Percentiles rank a stretch among this genome's conserved stretches.
Evolutionary conservation across 2,888 invertebrate genomes (phyloP).

Genomic region (Branchellion lobata): DNA sequence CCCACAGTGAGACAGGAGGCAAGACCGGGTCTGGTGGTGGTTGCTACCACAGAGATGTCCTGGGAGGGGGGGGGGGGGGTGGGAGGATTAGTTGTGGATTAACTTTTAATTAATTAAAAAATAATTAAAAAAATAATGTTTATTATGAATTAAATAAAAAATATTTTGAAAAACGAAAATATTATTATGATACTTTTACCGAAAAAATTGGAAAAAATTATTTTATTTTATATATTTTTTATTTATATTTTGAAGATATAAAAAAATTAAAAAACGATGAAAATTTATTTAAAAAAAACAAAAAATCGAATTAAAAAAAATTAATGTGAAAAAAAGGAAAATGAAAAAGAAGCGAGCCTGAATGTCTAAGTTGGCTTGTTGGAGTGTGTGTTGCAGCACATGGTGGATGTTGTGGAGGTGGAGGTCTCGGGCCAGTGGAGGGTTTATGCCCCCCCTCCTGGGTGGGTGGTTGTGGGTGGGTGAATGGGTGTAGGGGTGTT

Average conservation of each 20-base stretch:
- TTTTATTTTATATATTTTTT: too few relatives aligned
- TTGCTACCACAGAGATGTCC: constrained; percentile 72
- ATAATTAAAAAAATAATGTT: constrained; percentile 6
- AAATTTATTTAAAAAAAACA: too few relatives aligned
- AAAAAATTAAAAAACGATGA: too few relatives aligned
- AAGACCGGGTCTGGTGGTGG: constrained; percentile 87
- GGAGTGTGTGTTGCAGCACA: constrained; percentile 66
- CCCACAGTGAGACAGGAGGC: constrained; percentile 78
- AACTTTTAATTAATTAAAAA: background rate
- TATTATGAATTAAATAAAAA: background rate
- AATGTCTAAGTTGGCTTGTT: constrained; percentile 43
- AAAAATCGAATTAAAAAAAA: too few relatives aligned
- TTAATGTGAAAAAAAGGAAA: too few relatives aligned
- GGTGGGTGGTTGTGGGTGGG: too few relatives aligned
- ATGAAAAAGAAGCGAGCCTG: constrained; percentile 41
- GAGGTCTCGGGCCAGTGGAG: constrained; percentile 77
- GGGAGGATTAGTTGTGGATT: too few relatives aligned
- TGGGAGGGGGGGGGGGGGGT: background rate
- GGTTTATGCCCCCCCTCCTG: constrained; percentile 85
- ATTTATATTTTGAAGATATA: too few relatives aligned
- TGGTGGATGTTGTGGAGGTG: constrained; percentile 77
- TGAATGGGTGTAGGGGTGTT: too few relatives aligned
- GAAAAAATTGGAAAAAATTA: too few relatives aligned
- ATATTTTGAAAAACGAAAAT: background rate
- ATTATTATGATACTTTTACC: too few relatives aligned